A percentile compares a stretch with the other conserved stretches of the same genome.
Conservation (phyloP, 2,113 vertebrate species). For the Poecile atricapillus region DNA sequence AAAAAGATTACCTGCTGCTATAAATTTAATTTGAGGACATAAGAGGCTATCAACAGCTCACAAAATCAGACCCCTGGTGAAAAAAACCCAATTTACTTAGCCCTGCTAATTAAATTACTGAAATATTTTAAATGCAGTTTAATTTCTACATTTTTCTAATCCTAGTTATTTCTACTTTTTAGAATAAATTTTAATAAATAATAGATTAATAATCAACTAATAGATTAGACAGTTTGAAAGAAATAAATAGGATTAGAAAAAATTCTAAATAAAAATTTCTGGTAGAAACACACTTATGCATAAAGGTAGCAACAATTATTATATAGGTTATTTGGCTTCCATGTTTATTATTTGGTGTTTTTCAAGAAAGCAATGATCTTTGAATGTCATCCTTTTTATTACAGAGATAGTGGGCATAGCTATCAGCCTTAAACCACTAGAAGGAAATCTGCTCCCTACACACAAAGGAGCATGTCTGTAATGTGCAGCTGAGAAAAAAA, state of each 20-base stretch:
- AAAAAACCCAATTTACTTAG: not conserved
- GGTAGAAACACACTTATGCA: not conserved
- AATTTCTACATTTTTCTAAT: not conserved
- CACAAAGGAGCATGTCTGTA: not conserved
- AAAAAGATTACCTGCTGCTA: not conserved
- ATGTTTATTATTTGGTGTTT: not conserved
- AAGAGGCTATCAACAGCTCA: not conserved
- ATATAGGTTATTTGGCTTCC: not conserved
- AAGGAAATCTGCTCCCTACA: not conserved
- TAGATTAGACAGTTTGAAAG: not conserved
- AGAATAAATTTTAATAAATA: not conserved
- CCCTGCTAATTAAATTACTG: not conserved
- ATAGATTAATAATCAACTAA: not conserved
- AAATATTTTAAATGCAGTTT: not conserved
- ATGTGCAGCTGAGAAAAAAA: not conserved
- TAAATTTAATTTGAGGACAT: not conserved
- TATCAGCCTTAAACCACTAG: not conserved
- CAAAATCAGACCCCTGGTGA: not conserved
- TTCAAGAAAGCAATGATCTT: not conserved
- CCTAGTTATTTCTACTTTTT: not conserved
- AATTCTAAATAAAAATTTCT: not conserved
- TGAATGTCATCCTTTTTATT: not conserved
- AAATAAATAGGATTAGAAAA: not conserved
- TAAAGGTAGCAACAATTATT: not conserved
- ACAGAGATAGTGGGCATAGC: not conserved